phyloP scores from a whole-genome alignment of 2,113 vertebrate species.

The Prunella fulvescens region DNA sequence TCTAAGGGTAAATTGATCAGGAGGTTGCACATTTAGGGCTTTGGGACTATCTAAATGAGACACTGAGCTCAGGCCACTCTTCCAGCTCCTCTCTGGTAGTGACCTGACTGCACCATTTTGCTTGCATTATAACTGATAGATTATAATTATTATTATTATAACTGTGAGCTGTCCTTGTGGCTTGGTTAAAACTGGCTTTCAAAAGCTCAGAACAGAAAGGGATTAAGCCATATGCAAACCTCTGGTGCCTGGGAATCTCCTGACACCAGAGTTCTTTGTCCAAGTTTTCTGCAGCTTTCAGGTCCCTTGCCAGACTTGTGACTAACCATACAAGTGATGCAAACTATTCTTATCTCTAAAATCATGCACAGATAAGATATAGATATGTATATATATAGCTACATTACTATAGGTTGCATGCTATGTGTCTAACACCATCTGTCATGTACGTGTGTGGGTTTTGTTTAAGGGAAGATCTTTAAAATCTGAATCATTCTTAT shows the following conservation, averaged over 20 bases:
- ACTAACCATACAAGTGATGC: background rate
- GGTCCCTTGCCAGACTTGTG: background rate
- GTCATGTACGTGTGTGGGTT: background rate
- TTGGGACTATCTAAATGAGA: background rate
- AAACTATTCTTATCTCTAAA: slow-evolving; percentile 9
- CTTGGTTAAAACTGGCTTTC: background rate
- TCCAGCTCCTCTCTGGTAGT: background rate
- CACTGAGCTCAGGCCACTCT: background rate
- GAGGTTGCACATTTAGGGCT: background rate
- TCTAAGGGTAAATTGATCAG: background rate
- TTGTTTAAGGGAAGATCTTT: background rate
- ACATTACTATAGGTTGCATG: background rate
- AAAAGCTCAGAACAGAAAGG: background rate
- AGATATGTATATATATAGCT: background rate
- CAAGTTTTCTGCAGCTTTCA: background rate
- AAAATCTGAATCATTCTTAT: slow-evolving; percentile 37
- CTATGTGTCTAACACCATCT: slow-evolving; percentile 37
- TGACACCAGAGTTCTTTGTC: background rate
- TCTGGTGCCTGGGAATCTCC: background rate
- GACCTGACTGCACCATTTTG: background rate
- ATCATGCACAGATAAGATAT: background rate
- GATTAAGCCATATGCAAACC: background rate
- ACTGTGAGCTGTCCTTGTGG: background rate
- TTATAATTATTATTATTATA: no score
- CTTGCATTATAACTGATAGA: background rate